Conservation (phyloP, 2,797 vertebrate species). For the Pseudotriccus pelzelni region DNA sequence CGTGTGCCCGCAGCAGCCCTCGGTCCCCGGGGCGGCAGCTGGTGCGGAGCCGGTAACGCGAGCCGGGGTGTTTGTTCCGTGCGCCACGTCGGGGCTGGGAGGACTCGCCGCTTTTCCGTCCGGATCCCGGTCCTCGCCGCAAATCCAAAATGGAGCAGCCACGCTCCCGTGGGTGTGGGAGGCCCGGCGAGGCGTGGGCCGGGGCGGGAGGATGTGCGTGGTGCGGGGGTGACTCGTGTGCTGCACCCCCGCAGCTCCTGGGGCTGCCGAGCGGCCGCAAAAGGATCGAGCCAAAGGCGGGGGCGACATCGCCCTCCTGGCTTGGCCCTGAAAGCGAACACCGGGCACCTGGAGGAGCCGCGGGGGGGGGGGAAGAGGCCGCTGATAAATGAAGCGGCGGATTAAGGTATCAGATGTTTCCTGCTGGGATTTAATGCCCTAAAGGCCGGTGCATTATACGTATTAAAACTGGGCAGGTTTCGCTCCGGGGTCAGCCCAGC, state of each 20-base stretch:
- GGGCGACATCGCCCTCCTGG: neutral
- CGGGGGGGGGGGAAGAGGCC: neutral
- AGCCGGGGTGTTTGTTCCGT: neutral
- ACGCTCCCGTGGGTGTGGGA: neutral
- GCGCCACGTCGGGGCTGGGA: neutral
- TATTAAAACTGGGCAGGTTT: fast-evolving
- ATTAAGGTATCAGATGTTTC: neutral
- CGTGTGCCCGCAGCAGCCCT: constrained; percentile 19
- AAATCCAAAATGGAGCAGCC: neutral
- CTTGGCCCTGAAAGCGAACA: neutral
- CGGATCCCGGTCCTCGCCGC: fast-evolving
- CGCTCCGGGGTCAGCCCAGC: neutral
- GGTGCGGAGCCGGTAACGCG: neutral
- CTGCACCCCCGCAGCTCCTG: neutral
- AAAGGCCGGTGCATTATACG: fast-evolving
- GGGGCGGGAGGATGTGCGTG: neutral
- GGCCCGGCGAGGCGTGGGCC: neutral
- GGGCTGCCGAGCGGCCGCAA: neutral
- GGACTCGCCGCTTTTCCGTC: neutral
- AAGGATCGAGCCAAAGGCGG: neutral
- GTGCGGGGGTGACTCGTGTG: neutral
- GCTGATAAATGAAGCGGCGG: neutral
- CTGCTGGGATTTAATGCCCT: neutral
- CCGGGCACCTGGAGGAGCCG: neutral
- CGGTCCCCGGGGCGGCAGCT: constrained; percentile 55